A percentile compares a stretch with the other conserved stretches of the same genome.
Evolutionary conservation across 1,140 invertebrate genomes (phyloP).

Genomic region (Notospermus geniculatus): DNA sequence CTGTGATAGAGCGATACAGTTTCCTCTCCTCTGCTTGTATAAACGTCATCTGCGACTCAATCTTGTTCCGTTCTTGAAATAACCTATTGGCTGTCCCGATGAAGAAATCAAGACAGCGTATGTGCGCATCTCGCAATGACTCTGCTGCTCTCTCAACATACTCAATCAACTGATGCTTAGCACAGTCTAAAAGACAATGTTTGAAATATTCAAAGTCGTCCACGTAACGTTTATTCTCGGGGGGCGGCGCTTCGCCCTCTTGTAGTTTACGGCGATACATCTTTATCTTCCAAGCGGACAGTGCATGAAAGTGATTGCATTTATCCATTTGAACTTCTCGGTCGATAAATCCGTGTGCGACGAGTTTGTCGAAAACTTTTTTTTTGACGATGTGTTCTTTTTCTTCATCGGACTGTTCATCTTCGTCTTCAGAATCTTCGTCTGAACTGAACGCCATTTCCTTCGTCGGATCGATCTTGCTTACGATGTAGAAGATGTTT

Average conservation of each 20-base stretch:
- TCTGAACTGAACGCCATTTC: not conserved
- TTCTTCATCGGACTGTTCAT: not conserved
- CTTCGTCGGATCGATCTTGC: conserved; percentile 3
- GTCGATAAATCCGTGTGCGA: not conserved
- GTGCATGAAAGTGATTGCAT: not conserved
- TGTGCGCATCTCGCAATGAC: not conserved
- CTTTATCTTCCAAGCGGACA: conserved; percentile 1
- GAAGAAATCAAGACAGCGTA: conserved; percentile 4
- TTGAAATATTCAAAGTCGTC: not conserved
- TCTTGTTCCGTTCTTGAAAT: too few relatives aligned
- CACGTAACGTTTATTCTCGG: conserved; percentile 1
- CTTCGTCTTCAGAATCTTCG: not conserved
- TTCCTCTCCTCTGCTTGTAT: too few relatives aligned
- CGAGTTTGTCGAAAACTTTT: conserved; percentile 9
- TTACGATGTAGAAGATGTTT: conserved; percentile 8
- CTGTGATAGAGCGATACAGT: too few relatives aligned
- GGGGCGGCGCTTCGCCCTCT: not conserved
- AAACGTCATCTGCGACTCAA: too few relatives aligned
- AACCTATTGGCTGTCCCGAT: not conserved
- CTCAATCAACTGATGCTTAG: not conserved
- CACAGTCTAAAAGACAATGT: not conserved
- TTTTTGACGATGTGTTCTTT: not conserved
- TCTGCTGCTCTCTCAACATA: not conserved
- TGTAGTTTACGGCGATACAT: not conserved
- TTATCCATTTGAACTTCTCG: not conserved